Base-by-base conservation (phyloP, 2,113 vertebrate species). In the Nematolebias whitei region DNA sequence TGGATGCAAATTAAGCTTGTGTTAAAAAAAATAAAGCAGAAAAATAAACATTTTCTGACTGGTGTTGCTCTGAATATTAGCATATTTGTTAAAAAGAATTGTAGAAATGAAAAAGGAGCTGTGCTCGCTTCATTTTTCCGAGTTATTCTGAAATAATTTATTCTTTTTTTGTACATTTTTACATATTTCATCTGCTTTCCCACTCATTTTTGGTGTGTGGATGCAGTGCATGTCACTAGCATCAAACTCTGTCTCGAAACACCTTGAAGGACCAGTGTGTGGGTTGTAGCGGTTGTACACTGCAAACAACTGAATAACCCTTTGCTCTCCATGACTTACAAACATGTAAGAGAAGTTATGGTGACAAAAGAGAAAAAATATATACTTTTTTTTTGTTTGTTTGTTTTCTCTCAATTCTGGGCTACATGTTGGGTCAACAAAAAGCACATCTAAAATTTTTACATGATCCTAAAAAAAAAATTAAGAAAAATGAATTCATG, bases 21-120 rank as follows among this genome's bases (percentile, higher is more conserved):
- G 16, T 63, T 70, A 5, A 44, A 53, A 44, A 22, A 45, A 23
- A 14, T 9, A 14, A 8, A 0, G 16, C 22, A 14, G 19, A 56
- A 41, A 38, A 45, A 7, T 19, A 2, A 39, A 2, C 13, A 15
- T 40, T 23, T 61, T 6, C 1, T 71, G 40, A 49, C 8, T 44
- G 15, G 26, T 43, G 43, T 48, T 50, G 38, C 29, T 68, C 1
- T 51, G 5, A 13, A 41, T 12, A 63, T 63, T 54, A 47, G 55
- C 55, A 47, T 70, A 62, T 73, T 19, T 49, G 40, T 56, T 41
- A 45, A 63, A 61, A 22, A 22, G 40, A 11, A 51, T 43, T 15
- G 26, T 41, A 49, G 47, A 60, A 58, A 77, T 38, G 22, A 43
- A 59, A 29, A 56, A 29, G 20, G 10, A 4, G 12, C 26, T 38